Percentiles rank a stretch among this genome's conserved stretches.
phyloP scores from a whole-genome alignment of 2,888 invertebrate genomes.

The Trisateles emortualis region DNA sequence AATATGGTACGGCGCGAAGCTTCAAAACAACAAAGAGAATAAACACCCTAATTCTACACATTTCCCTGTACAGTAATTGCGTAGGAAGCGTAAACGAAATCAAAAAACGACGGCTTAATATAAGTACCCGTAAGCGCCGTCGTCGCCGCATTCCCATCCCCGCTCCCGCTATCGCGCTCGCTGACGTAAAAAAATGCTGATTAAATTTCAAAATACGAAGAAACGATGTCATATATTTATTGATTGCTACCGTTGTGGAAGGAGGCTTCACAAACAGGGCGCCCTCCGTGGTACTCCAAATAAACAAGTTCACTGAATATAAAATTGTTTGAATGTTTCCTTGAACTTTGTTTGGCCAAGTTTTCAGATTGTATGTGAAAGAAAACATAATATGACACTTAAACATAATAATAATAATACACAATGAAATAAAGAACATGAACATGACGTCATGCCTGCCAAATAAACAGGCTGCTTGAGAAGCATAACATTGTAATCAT shows the following conservation, averaged over 20 bases:
- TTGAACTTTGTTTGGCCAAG: conserved; percentile 6
- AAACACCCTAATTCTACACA: neutral
- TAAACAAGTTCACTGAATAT: conserved; percentile 8
- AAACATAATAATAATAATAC: too few relatives aligned
- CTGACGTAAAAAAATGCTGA: conserved; percentile 30
- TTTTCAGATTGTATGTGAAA: conserved; percentile 1
- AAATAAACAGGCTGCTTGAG: too few relatives aligned
- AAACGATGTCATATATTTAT: conserved; percentile 30
- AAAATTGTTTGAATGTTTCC: conserved; percentile 1
- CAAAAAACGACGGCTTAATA: conserved; percentile 22
- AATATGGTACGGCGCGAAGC: too few relatives aligned
- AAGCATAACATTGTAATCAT: too few relatives aligned
- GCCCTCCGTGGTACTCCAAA: neutral
- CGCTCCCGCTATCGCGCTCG: neutral
- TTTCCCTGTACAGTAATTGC: conserved; percentile 1
- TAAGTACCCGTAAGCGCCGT: conserved; percentile 3
- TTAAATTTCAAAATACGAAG: conserved; percentile 37
- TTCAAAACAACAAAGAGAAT: neutral
- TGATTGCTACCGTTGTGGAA: conserved; percentile 14
- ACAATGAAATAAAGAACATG: too few relatives aligned
- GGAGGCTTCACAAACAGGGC: conserved; percentile 3
- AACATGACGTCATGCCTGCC: too few relatives aligned
- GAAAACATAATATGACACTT: neutral
- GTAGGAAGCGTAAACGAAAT: conserved; percentile 15
- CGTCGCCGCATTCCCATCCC: neutral